These are phyloP conservation scores for Bactericera cockerelli DNA, from an alignment of 1,140 invertebrate species.

Conservation along the genomic window DNA sequence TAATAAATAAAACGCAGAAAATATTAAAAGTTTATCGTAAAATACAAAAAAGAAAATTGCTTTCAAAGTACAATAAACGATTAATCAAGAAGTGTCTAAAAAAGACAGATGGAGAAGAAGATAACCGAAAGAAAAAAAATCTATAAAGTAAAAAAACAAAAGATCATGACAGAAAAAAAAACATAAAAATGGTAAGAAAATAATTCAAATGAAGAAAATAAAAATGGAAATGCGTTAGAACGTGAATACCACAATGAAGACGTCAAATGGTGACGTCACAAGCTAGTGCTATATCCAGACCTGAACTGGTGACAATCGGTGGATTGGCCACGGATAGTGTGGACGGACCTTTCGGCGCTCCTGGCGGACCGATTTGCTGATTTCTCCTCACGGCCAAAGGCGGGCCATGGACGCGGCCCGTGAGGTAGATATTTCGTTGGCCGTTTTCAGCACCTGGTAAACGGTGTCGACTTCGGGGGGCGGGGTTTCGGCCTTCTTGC, in stretches of 20 bases:
- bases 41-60: no score
- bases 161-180: neutral
- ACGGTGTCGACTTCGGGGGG: conserved; percentile 64
- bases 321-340: conserved; percentile 25
- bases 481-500: conserved; percentile 7
- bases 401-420: conserved; percentile 19
- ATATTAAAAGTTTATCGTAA: no score
- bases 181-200: neutral
- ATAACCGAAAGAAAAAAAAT: no score
- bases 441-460: conserved; percentile 85
- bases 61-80: no score
- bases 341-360: conserved; percentile 15
- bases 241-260: neutral
- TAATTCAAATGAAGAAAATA: conserved; percentile 2
- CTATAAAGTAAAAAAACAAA: no score
- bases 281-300: conserved; percentile 23
- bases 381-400: conserved; percentile 11
- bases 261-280: neutral
- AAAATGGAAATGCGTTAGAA: conserved; percentile 6
- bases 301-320: conserved; percentile 30
- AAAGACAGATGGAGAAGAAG: no score
- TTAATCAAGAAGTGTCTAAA: no score
- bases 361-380: conserved; percentile 15
- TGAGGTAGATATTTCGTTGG: conserved; percentile 53
- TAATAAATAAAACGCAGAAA: no score